Evolutionary conservation across 2,888 invertebrate genomes (phyloP).

Genomic region (Tethea ocularis): DNA sequence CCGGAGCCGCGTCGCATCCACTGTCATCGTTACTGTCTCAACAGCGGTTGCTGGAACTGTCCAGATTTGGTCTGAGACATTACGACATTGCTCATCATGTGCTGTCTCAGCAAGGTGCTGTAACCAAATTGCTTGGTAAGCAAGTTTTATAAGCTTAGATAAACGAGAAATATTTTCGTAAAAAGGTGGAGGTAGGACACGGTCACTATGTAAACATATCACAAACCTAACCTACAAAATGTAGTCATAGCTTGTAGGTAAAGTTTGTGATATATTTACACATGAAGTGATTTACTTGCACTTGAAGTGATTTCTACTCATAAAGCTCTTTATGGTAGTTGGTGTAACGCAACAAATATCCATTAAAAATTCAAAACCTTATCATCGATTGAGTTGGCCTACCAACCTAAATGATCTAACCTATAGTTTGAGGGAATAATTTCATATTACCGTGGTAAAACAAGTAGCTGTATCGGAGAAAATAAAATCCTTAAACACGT

Average conservation of each 20-base stretch:
- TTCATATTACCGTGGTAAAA: background rate
- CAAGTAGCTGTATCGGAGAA: background rate
- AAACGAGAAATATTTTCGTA: background rate
- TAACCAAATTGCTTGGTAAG: slow-evolving; percentile 95
- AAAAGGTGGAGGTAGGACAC: background rate
- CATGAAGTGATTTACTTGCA: too few species aligned
- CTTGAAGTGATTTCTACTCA: too few species aligned
- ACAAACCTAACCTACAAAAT: too few species aligned
- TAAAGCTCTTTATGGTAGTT: too few species aligned
- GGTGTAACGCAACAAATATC: too few species aligned
- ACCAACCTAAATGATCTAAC: slow-evolving; percentile 22
- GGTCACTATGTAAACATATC: too few species aligned
- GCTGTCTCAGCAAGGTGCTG: slow-evolving; percentile 95
- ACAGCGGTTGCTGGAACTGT: slow-evolving; percentile 91
- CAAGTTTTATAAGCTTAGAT: slow-evolving; percentile 22
- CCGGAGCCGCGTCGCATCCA: slow-evolving; percentile 82
- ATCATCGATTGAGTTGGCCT: slow-evolving; percentile 31
- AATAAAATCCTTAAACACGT: slow-evolving; percentile 10
- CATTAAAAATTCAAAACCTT: background rate
- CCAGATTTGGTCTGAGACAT: slow-evolving; percentile 91
- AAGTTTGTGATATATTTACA: too few species aligned
- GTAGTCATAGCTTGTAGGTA: too few species aligned
- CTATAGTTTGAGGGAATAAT: slow-evolving; percentile 17
- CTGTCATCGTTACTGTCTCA: slow-evolving; percentile 89
- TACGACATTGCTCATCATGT: slow-evolving; percentile 96